Percentiles rank a stretch among this genome's conserved stretches.
Evolutionary conservation across 2,797 vertebrate genomes (phyloP).

Genomic region (Fistularia tabacaria): DNA sequence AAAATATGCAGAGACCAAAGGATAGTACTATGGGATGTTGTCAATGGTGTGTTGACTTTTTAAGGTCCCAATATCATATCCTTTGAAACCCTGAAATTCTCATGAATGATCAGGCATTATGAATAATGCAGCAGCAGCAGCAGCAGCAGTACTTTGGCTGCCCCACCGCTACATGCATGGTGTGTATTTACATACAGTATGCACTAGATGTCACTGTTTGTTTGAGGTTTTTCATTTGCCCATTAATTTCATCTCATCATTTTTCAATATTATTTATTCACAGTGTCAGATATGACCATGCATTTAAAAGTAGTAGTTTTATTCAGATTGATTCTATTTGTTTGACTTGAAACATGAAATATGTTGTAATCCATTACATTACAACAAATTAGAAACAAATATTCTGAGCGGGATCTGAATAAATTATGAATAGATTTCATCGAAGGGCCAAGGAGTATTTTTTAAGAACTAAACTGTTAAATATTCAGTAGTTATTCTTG

Average conservation of each 20-base stretch:
- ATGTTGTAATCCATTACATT: neutral
- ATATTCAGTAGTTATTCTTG: conserved; percentile 19
- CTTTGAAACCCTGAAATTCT: too few relatives aligned
- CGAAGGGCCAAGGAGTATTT: neutral
- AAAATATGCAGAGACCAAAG: too few relatives aligned
- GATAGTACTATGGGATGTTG: too few relatives aligned
- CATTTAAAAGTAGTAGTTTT: too few relatives aligned
- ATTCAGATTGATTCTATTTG: neutral
- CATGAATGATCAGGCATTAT: neutral
- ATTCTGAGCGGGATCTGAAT: too few relatives aligned
- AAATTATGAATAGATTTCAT: neutral
- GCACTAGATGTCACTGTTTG: conserved; percentile 61
- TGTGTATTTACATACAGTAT: conserved; percentile 15
- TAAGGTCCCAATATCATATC: too few relatives aligned
- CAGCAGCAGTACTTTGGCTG: too few relatives aligned
- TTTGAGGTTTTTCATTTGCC: neutral
- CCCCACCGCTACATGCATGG: neutral
- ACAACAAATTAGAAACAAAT: too few relatives aligned
- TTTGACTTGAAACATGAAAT: neutral
- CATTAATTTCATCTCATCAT: neutral
- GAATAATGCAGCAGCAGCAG: too few relatives aligned
- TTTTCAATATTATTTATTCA: too few relatives aligned
- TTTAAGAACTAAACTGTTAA: conserved; percentile 30
- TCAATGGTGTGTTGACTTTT: too few relatives aligned
- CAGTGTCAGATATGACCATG: too few relatives aligned